A percentile compares a stretch with the other conserved stretches of the same genome.
phyloP scores from a whole-genome alignment of 2,888 invertebrate genomes.

The Coleophora flavipennella region DNA sequence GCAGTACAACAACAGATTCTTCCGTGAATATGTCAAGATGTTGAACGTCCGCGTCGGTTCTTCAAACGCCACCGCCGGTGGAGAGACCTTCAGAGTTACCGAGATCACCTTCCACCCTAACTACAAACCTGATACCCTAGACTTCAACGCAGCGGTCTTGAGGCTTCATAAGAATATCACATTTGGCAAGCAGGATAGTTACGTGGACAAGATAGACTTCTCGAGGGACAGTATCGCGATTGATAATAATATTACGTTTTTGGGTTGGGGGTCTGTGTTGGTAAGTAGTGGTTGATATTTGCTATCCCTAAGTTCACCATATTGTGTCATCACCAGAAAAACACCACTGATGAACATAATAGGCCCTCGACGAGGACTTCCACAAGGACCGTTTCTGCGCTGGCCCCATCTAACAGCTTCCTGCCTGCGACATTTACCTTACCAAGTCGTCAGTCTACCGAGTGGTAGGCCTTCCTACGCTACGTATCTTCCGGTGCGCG shows the following conservation, averaged over 20 bases:
- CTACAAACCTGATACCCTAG: slow-evolving; percentile 52
- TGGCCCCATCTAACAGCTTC: no score
- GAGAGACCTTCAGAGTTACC: slow-evolving; percentile 36
- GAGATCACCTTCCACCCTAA: slow-evolving; percentile 64
- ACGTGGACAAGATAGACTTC: slow-evolving; percentile 27
- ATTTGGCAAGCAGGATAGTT: slow-evolving; percentile 18
- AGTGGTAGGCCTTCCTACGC: no score
- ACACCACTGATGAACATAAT: no score
- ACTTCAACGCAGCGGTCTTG: slow-evolving; percentile 53
- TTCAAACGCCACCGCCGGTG: slow-evolving; percentile 49
- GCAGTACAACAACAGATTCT: slow-evolving; percentile 63
- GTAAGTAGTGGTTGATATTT: slow-evolving; percentile 24
- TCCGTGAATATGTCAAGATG: slow-evolving; percentile 60
- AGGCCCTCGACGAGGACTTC: no score
- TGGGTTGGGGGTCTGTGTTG: slow-evolving; percentile 61
- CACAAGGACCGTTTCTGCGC: no score
- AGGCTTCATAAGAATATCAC: slow-evolving; percentile 45
- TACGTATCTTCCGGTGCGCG: no score
- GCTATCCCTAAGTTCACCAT: background rate
- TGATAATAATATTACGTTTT: slow-evolving; percentile 40
- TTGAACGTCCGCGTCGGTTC: slow-evolving; percentile 52
- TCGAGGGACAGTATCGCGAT: slow-evolving; percentile 34
- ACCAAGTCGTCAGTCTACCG: no score
- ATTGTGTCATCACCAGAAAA: no score
- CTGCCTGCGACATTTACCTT: no score